Evolutionary conservation across 2,888 invertebrate genomes (phyloP).

Genomic region (Marronus borbonicus): DNA sequence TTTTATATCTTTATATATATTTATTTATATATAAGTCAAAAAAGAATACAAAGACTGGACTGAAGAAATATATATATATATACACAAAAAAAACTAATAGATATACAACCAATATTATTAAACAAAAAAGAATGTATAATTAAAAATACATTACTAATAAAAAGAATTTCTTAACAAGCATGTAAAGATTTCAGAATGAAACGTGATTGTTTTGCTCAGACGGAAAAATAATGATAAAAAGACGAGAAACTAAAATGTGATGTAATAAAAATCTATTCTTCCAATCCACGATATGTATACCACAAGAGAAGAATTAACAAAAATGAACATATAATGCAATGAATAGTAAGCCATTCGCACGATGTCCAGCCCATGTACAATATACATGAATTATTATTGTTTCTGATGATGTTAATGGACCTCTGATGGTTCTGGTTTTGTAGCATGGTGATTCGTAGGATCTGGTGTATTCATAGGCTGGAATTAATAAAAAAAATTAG

Average conservation of each 20-base stretch:
- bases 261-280: slow-evolving; percentile 57
- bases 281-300: slow-evolving; percentile 64
- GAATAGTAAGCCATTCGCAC: slow-evolving; percentile 60
- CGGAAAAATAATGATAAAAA: slow-evolving; percentile 35
- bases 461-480: slow-evolving; percentile 86
- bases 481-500: slow-evolving; percentile 43
- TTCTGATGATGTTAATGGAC: slow-evolving; percentile 77
- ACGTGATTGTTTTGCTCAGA: slow-evolving; percentile 46
- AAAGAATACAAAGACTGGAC: slow-evolving; percentile 52
- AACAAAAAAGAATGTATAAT: slow-evolving; percentile 49
- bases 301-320: slow-evolving; percentile 60
- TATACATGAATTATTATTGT: slow-evolving; percentile 47
- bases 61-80: slow-evolving; percentile 44
- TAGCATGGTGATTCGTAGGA: slow-evolving; percentile 86
- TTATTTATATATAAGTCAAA: slow-evolving; percentile 48
- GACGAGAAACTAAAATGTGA: slow-evolving; percentile 57
- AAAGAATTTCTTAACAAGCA: slow-evolving; percentile 45
- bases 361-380: slow-evolving; percentile 57
- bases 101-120: slow-evolving; percentile 53
- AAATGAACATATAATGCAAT: slow-evolving; percentile 61
- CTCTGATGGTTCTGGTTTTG: slow-evolving; percentile 87
- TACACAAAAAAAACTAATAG: slow-evolving; percentile 38
- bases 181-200: slow-evolving; percentile 58
- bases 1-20: slow-evolving; percentile 43
- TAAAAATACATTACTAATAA: slow-evolving; percentile 49